Evolutionary conservation across 2,888 invertebrate genomes (phyloP).

Genomic region (Suillia variegata): DNA sequence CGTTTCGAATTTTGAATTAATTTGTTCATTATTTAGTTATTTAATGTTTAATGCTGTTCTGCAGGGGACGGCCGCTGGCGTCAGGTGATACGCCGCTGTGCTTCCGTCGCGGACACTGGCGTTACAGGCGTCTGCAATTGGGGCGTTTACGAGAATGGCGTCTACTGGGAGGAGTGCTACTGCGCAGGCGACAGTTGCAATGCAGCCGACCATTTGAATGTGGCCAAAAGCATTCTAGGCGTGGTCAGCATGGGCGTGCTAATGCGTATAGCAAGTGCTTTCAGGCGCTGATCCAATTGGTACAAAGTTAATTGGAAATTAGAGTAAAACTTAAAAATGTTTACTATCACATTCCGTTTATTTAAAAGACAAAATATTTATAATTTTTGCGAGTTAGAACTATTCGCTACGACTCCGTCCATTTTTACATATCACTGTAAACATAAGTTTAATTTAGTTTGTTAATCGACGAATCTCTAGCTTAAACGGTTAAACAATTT

Average conservation of each 20-base stretch:
- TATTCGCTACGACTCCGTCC: too few species aligned
- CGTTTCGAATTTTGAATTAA: too few species aligned
- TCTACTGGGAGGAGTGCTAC: constrained; percentile 97
- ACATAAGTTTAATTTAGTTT: too few species aligned
- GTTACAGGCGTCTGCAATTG: constrained; percentile 96
- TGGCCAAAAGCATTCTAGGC: constrained; percentile 32
- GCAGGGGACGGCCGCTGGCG: constrained; percentile 94
- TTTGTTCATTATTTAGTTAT: background rate
- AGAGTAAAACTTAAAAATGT: background rate
- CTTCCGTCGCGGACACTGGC: constrained; percentile 87
- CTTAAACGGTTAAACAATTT: too few species aligned
- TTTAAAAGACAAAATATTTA: constrained; percentile 13
- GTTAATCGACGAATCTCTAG: too few species aligned
- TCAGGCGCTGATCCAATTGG: constrained; percentile 21
- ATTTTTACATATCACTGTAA: too few species aligned
- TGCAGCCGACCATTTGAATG: constrained; percentile 29
- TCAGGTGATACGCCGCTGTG: constrained; percentile 87
- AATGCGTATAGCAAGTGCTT: background rate
- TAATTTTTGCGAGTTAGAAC: constrained; percentile 1
- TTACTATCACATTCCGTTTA: constrained; percentile 28
- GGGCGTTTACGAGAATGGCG: constrained; percentile 93
- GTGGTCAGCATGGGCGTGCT: constrained; percentile 30
- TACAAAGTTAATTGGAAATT: constrained; percentile 31
- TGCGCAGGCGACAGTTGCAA: constrained; percentile 93
- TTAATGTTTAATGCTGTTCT: background rate